These are phyloP conservation scores for Enteromius anoplus DNA, from an alignment of 2,797 vertebrate genomes.

Conservation along the genomic window DNA sequence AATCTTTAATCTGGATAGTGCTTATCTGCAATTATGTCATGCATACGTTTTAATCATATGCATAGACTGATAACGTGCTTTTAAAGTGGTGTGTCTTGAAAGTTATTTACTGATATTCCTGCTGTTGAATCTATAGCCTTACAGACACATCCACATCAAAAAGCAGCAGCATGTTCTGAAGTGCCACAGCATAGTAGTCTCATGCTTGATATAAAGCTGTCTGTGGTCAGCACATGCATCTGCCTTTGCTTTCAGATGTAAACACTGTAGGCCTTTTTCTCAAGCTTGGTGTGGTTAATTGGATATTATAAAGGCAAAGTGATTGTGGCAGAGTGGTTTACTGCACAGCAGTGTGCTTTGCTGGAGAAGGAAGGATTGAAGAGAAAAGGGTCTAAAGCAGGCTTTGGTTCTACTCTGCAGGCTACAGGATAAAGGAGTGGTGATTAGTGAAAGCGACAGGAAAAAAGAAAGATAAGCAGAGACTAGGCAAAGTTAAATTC, in stretches of 20 bases:
- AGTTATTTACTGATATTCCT: slow-evolving; percentile 71
- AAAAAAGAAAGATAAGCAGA: slow-evolving; percentile 41
- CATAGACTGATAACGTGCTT: slow-evolving; percentile 49
- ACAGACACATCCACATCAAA: slow-evolving; percentile 80
- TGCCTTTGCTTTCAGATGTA: slow-evolving; percentile 74
- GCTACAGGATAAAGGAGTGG: slow-evolving; percentile 71
- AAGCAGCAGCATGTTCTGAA: slow-evolving; percentile 76
- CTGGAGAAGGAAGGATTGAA: slow-evolving; percentile 72
- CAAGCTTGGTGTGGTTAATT: slow-evolving; percentile 72
- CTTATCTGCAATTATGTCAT: slow-evolving; percentile 53
- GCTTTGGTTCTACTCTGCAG: slow-evolving; percentile 70
- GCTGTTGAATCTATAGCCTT: slow-evolving; percentile 75
- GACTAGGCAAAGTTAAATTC: not conserved
- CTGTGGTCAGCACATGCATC: slow-evolving; percentile 18
- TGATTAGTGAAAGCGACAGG: slow-evolving; percentile 73
- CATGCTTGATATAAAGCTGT: not conserved
- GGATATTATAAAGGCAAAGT: slow-evolving; percentile 78
- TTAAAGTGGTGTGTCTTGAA: slow-evolving; percentile 52
- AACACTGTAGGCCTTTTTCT: slow-evolving; percentile 68
- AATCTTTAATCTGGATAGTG: slow-evolving; percentile 51
- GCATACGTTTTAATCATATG: slow-evolving; percentile 43
- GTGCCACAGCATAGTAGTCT: slow-evolving; percentile 71
- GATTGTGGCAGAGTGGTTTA: slow-evolving; percentile 75
- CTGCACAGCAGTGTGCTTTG: slow-evolving; percentile 75
- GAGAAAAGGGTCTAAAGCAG: slow-evolving; percentile 33